Conservation (phyloP, 2,113 vertebrate species). For the Pterocles orientalis region DNA sequence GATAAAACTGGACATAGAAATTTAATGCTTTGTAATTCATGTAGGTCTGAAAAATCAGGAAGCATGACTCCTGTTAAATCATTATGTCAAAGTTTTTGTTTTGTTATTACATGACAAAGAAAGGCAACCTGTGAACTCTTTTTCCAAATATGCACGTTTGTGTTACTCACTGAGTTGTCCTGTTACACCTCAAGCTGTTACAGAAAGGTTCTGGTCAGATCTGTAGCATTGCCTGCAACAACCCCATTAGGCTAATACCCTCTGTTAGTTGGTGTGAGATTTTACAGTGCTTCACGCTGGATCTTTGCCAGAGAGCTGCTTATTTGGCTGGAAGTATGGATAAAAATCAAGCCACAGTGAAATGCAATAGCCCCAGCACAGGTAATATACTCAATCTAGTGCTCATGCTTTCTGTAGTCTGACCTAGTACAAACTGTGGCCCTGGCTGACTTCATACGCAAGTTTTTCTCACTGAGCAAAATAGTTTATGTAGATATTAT, state of each 20-base stretch:
- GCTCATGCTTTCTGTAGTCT: neutral
- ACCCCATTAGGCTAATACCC: neutral
- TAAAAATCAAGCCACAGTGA: neutral
- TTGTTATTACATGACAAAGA: neutral
- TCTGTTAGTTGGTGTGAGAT: fast-evolving
- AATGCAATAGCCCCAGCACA: neutral
- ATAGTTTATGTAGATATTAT: neutral
- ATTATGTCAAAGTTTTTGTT: neutral
- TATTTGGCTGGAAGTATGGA: neutral
- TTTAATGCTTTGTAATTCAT: neutral
- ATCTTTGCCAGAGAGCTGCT: neutral
- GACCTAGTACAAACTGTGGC: neutral
- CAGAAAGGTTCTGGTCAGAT: neutral
- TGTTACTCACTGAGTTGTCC: neutral
- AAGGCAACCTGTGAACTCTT: neutral
- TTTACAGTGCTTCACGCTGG: neutral
- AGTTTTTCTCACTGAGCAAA: neutral
- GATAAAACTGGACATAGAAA: neutral
- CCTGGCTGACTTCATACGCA: neutral
- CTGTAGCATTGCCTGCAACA: neutral
- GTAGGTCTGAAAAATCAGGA: neutral
- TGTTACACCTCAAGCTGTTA: neutral
- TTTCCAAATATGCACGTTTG: neutral
- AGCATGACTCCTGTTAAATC: neutral
- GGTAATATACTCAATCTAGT: neutral